Conservation (phyloP, 2,113 vertebrate species). For the Tachycineta bicolor region DNA sequence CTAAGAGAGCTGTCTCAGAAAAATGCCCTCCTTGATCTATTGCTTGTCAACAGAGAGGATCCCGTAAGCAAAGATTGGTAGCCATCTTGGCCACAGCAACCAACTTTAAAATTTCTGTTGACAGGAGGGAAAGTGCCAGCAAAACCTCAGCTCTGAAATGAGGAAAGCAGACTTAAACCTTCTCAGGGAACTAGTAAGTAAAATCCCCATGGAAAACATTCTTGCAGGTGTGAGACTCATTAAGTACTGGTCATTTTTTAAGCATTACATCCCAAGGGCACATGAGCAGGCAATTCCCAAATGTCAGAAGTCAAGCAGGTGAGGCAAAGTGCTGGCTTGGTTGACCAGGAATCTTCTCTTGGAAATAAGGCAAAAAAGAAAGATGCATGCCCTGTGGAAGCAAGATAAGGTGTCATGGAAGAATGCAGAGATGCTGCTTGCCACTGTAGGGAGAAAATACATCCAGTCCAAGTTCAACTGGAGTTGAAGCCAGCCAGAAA, state of each 20-base stretch:
- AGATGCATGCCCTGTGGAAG: not conserved
- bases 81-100: rapidly evolving
- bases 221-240: not conserved
- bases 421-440: not conserved
- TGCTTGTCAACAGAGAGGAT: not conserved
- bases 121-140: not conserved
- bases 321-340: not conserved
- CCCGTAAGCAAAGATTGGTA: rapidly evolving
- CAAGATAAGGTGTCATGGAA: not conserved
- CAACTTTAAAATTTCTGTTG: not conserved
- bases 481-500: not conserved
- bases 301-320: rapidly evolving
- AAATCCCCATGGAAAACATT: not conserved
- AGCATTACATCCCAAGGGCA: not conserved
- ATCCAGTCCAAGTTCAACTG: not conserved
- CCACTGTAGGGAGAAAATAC: not conserved
- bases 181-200: not conserved
- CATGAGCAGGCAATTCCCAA: not conserved
- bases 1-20: not conserved
- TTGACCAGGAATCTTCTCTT: not conserved
- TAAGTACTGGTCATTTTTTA: not conserved
- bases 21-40: not conserved
- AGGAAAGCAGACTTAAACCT: not conserved
- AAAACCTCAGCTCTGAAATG: not conserved
- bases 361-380: not conserved